Evolutionary conservation across 2,888 invertebrate genomes (phyloP).

Genomic region (Sminthurides aquaticus): DNA sequence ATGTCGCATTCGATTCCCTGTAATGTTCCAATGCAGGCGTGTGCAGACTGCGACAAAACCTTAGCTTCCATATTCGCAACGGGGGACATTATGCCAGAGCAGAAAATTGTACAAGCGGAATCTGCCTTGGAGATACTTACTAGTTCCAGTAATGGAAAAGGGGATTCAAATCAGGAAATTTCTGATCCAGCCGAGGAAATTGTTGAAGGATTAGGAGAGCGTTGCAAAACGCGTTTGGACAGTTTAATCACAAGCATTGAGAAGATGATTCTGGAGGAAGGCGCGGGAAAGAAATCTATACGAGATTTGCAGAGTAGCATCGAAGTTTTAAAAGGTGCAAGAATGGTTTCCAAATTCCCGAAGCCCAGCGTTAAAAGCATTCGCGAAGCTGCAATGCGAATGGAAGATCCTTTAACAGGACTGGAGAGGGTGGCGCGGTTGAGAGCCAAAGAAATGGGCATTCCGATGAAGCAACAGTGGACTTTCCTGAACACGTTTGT

Average conservation of each 20-base stretch:
- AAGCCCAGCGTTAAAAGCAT: conserved; percentile 41
- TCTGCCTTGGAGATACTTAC: neutral
- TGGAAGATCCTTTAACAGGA: conserved; percentile 75
- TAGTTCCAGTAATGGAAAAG: neutral
- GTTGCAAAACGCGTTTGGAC: conserved; percentile 7
- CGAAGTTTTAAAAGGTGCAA: conserved; percentile 16
- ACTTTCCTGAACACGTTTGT: conserved; percentile 74
- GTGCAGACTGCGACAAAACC: conserved; percentile 12
- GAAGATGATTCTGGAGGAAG: conserved; percentile 7
- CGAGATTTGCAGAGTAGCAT: conserved; percentile 12
- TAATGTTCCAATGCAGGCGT: conserved; percentile 3
- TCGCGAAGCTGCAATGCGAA: conserved; percentile 47
- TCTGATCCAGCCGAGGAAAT: neutral
- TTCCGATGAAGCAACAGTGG: conserved; percentile 90
- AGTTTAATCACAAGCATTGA: conserved; percentile 14
- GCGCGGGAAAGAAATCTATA: neutral
- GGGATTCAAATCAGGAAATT: neutral
- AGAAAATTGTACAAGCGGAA: conserved; percentile 11
- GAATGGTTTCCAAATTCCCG: conserved; percentile 14
- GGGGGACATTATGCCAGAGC: neutral
- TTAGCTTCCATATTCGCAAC: neutral
- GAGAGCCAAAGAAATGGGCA: conserved; percentile 62
- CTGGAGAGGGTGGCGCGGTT: conserved; percentile 74
- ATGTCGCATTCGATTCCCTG: conserved; percentile 15
- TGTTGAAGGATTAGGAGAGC: neutral